phyloP scores from a whole-genome alignment of 2,888 invertebrate genomes.

The Ectemnius lituratus region DNA sequence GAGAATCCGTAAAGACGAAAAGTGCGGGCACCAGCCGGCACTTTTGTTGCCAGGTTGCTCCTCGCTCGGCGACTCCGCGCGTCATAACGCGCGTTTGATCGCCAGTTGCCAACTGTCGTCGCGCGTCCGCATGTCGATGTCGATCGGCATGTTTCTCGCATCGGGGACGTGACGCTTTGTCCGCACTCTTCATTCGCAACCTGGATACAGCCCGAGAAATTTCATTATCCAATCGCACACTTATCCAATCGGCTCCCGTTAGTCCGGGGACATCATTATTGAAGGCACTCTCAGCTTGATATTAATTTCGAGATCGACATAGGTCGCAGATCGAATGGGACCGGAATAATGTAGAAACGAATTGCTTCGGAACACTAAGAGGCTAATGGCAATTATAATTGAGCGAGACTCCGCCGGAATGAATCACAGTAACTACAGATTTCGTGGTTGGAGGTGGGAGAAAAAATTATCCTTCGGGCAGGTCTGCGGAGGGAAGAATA shows the following conservation, averaged over 20 bases:
- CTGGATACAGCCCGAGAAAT: background rate
- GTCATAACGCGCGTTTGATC: conserved; percentile 12
- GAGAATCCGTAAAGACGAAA: conserved; percentile 49
- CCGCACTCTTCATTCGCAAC: background rate
- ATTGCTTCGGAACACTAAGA: background rate
- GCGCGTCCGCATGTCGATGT: conserved; percentile 28
- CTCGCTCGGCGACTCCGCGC: background rate
- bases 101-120: conserved; percentile 53
- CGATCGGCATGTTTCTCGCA: conserved; percentile 28
- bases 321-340: background rate
- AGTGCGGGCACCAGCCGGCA: conserved; percentile 68
- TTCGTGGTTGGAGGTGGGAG: conserved; percentile 27
- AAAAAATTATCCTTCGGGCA: conserved; percentile 58
- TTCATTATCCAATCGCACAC: conserved; percentile 7
- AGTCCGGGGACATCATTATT: background rate
- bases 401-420: conserved; percentile 11
- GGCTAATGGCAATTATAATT: conserved; percentile 5
- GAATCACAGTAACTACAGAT: conserved; percentile 20
- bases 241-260: conserved; percentile 1
- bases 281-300: background rate
- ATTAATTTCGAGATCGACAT: background rate
- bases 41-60: conserved; percentile 28
- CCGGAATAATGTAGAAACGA: background rate
- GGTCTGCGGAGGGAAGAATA: conserved; percentile 45
- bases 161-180: background rate